These are phyloP conservation scores for Drosophila truncata DNA, from an alignment of 1,140 invertebrate genomes.

Conservation along the genomic window DNA sequence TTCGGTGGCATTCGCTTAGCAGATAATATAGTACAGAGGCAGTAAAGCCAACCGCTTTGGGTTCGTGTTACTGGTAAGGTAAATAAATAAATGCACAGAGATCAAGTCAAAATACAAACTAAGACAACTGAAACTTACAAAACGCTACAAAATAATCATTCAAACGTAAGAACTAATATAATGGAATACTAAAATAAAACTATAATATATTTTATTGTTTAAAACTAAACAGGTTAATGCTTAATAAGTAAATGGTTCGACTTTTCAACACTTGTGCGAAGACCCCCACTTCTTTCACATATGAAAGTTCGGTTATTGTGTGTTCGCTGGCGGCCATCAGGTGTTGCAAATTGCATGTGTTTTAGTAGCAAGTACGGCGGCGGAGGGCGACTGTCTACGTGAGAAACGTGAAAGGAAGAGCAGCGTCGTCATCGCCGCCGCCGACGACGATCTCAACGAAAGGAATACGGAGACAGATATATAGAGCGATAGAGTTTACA, in stretches of 20 bases:
- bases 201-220: slow-evolving; percentile 38
- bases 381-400: slow-evolving; percentile 62
- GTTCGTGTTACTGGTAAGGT: slow-evolving; percentile 7
- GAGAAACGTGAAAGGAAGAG: slow-evolving; percentile 44
- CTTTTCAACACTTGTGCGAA: slow-evolving; percentile 9
- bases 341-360: slow-evolving; percentile 35
- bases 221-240: slow-evolving; percentile 47
- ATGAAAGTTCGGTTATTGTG: slow-evolving; percentile 13
- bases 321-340: slow-evolving; percentile 42
- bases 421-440: slow-evolving; percentile 39
- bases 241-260: slow-evolving; percentile 48
- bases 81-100: slow-evolving; percentile 78
- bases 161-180: slow-evolving; percentile 30
- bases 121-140: slow-evolving; percentile 19
- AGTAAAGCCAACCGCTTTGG: slow-evolving; percentile 32
- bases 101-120: slow-evolving; percentile 42
- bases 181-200: slow-evolving; percentile 29
- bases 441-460: slow-evolving; percentile 32
- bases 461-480: slow-evolving; percentile 35
- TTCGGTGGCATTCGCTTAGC: slow-evolving; percentile 17
- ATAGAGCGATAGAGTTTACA: slow-evolving; percentile 34
- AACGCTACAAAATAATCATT: slow-evolving; percentile 32
- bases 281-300: slow-evolving; percentile 6
- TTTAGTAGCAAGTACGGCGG: slow-evolving; percentile 58
- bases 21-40: slow-evolving; percentile 17